Evolutionary conservation across 1,140 invertebrate genomes (phyloP).

Genomic region (Cephus cinctus): DNA sequence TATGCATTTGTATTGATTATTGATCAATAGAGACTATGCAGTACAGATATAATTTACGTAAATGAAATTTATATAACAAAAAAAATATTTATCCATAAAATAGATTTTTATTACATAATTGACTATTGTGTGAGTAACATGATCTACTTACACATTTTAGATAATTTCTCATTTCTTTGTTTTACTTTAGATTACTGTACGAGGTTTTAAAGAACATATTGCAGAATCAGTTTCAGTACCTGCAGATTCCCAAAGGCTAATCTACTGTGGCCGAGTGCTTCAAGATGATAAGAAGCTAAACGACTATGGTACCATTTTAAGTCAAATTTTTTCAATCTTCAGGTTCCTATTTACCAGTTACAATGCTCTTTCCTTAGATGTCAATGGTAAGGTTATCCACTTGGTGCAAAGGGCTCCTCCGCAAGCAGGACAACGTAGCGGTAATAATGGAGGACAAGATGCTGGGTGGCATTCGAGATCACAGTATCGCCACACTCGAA

Average conservation of each 20-base stretch:
- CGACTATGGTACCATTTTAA: slow-evolving; percentile 74
- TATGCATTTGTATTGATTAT: no score
- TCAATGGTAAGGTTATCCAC: slow-evolving; percentile 90
- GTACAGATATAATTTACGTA: no score
- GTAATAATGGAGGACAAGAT: slow-evolving; percentile 35
- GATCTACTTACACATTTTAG: no score
- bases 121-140: no score
- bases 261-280: slow-evolving; percentile 89
- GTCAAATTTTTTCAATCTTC: not conserved
- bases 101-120: no score
- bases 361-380: slow-evolving; percentile 62
- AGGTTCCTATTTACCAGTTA: slow-evolving; percentile 7
- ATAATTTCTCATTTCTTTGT: slow-evolving; percentile 16
- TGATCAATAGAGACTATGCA: no score
- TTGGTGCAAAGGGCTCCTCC: slow-evolving; percentile 85
- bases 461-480: slow-evolving; percentile 27
- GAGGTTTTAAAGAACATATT: slow-evolving; percentile 84
- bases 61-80: no score
- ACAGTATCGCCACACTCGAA: slow-evolving; percentile 37
- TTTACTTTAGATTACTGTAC: slow-evolving; percentile 75
- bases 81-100: no score
- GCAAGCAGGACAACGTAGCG: slow-evolving; percentile 39
- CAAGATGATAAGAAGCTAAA: slow-evolving; percentile 86
- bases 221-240: slow-evolving; percentile 73
- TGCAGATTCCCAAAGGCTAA: slow-evolving; percentile 81